Conservation (phyloP, 2,797 vertebrate species). For the Denticeps clupeoides region DNA sequence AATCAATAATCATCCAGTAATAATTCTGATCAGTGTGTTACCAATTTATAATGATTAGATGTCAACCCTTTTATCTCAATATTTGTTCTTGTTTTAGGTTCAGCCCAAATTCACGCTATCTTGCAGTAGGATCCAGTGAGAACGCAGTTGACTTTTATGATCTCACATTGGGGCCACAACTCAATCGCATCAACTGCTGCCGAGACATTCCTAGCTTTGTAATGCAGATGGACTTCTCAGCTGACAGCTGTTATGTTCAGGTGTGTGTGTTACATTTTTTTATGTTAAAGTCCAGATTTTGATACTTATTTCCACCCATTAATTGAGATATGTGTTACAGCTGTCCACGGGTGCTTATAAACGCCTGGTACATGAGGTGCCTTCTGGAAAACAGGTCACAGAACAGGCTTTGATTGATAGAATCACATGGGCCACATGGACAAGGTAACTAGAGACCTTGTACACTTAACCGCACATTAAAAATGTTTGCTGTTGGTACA, state of each 20-base stretch:
- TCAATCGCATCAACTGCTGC: constrained; percentile 91
- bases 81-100: constrained; percentile 58
- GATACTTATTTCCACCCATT: too few relatives aligned
- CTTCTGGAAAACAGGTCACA: constrained; percentile 86
- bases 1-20: too few relatives aligned
- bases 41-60: too few relatives aligned
- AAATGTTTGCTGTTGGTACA: neutral
- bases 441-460: too few relatives aligned
- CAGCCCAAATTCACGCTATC: constrained; percentile 85
- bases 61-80: neutral
- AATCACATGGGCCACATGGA: constrained; percentile 98
- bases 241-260: constrained; percentile 69
- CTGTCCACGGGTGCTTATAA: constrained; percentile 95
- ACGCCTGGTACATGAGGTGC: constrained; percentile 93
- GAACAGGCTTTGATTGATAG: constrained; percentile 85
- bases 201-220: constrained; percentile 92
- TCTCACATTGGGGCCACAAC: constrained; percentile 78
- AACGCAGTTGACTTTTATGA: constrained; percentile 90
- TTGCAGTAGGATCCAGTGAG: constrained; percentile 89
- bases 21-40: too few relatives aligned
- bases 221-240: constrained; percentile 94
- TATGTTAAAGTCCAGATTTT: too few relatives aligned
- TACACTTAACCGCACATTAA: too few relatives aligned
- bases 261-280: constrained; percentile 38
- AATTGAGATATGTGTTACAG: constrained; percentile 42